These are phyloP conservation scores for Apostichopus californicus DNA, from an alignment of 35 echinoderm and acorn worm genomes.

Conservation along the genomic window DNA sequence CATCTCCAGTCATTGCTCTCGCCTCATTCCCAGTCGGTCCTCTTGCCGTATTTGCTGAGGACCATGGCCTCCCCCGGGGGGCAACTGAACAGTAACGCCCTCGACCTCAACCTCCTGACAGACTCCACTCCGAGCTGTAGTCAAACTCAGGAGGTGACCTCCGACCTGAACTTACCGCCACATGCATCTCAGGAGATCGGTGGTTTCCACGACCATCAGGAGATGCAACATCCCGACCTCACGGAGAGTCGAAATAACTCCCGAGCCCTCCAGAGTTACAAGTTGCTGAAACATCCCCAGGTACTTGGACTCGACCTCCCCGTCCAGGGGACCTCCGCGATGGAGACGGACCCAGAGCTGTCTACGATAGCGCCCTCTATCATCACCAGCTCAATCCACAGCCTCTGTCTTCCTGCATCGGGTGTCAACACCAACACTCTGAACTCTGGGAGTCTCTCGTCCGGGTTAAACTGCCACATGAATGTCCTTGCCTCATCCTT, in stretches of 20 bases:
- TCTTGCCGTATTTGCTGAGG: slow-evolving; percentile 50
- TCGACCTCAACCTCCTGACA: slow-evolving; percentile 23
- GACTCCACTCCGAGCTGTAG: slow-evolving; percentile 1
- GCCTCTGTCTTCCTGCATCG: slow-evolving; percentile 4
- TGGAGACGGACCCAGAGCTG: slow-evolving; percentile 2
- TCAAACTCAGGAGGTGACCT: slow-evolving; percentile 14
- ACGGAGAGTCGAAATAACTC: neutral
- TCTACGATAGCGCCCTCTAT: slow-evolving; percentile 40
- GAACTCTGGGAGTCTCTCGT: neutral
- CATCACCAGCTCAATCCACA: slow-evolving; percentile 45
- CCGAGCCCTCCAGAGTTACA: neutral
- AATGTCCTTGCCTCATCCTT: neutral
- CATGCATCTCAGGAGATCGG: slow-evolving; percentile 20
- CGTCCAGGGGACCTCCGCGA: neutral
- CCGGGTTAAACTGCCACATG: neutral
- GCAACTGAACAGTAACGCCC: neutral
- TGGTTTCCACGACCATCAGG: neutral
- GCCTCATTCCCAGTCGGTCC: slow-evolving; percentile 33
- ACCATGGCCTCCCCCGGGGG: slow-evolving; percentile 32
- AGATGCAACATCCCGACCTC: neutral
- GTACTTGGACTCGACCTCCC: neutral
- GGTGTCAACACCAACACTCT: neutral
- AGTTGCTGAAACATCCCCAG: neutral
- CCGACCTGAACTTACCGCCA: slow-evolving; percentile 21
- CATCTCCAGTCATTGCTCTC: slow-evolving; percentile 26